Percentiles rank a stretch among this genome's conserved stretches.
Evolutionary conservation across 2,797 vertebrate species (phyloP).

Genomic region (Syngnathus rostellatus): DNA sequence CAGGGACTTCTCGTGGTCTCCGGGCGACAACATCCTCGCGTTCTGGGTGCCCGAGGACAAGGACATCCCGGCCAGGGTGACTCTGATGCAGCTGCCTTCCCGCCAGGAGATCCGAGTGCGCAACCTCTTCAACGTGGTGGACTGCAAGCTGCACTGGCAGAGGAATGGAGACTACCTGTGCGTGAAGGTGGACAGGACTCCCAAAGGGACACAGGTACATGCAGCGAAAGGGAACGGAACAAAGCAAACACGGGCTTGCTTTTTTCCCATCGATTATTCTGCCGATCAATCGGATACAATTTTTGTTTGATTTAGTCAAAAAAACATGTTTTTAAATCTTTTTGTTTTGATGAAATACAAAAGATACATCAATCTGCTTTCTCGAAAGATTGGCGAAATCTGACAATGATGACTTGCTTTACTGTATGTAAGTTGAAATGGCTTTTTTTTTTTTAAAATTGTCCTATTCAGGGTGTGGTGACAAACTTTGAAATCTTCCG

Average conservation of each 20-base stretch:
- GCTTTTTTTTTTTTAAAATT: not conserved
- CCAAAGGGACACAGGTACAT: slow-evolving; percentile 88
- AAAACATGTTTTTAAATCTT: too few relatives aligned
- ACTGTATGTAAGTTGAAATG: not conserved
- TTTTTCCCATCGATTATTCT: too few relatives aligned
- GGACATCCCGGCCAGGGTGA: slow-evolving; percentile 95
- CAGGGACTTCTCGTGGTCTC: slow-evolving; percentile 99
- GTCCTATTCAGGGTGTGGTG: slow-evolving; percentile 83
- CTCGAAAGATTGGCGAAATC: too few relatives aligned
- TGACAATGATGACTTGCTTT: too few relatives aligned
- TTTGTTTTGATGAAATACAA: too few relatives aligned
- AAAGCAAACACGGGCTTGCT: too few relatives aligned
- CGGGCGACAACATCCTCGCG: slow-evolving; percentile 95
- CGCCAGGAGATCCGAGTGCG: slow-evolving; percentile 95
- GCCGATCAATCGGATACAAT: too few relatives aligned
- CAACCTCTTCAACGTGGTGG: slow-evolving; percentile 95
- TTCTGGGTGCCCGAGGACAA: slow-evolving; percentile 99
- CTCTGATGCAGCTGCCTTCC: slow-evolving; percentile 92
- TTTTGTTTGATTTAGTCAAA: too few relatives aligned
- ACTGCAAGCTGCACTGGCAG: slow-evolving; percentile 98
- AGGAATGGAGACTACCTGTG: slow-evolving; percentile 96
- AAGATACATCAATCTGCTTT: too few relatives aligned
- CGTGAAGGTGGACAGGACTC: slow-evolving; percentile 95
- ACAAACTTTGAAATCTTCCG: slow-evolving; percentile 99
- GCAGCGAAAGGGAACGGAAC: too few relatives aligned